Evolutionary conservation across 2,888 invertebrate species (phyloP).

Genomic region (Acheta domesticus): DNA sequence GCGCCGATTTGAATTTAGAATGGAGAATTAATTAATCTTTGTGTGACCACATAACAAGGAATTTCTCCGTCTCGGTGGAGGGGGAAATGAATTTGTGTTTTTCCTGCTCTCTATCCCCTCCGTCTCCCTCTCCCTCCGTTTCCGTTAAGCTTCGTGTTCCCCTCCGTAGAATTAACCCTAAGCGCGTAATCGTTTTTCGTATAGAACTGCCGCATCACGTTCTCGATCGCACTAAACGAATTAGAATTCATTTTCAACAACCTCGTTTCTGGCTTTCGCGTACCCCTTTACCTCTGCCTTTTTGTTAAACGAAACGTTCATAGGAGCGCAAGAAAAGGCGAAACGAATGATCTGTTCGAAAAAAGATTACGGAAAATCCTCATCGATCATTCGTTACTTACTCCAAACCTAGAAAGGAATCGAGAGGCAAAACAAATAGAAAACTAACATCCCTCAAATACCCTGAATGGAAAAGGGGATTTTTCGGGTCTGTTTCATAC

Average conservation of each 20-base stretch:
- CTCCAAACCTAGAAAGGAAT: no score
- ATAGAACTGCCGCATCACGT: constrained; percentile 18
- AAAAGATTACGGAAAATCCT: no score
- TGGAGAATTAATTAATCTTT: constrained; percentile 39
- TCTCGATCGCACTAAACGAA: constrained; percentile 8
- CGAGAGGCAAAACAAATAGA: no score
- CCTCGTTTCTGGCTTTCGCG: background rate
- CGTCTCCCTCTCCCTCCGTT: background rate
- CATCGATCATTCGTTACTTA: no score
- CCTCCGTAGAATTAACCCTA: constrained; percentile 1
- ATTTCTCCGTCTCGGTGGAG: constrained; percentile 25
- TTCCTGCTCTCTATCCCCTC: constrained; percentile 18
- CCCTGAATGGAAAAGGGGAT: no score
- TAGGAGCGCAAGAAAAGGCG: no score
- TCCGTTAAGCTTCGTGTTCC: constrained; percentile 3
- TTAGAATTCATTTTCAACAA: constrained; percentile 18
- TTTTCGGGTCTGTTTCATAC: no score
- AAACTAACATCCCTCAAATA: no score
- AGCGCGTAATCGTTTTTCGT: constrained; percentile 18
- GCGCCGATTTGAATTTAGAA: constrained; percentile 38
- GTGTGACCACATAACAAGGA: constrained; percentile 31
- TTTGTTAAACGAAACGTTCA: no score
- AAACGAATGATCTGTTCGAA: no score
- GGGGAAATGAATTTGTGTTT: constrained; percentile 20
- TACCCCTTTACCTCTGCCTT: no score